Percentiles rank a stretch among this genome's conserved stretches.
Conservation (phyloP, 2,888 invertebrate species). For the Drosophila pseudotakahashii region DNA sequence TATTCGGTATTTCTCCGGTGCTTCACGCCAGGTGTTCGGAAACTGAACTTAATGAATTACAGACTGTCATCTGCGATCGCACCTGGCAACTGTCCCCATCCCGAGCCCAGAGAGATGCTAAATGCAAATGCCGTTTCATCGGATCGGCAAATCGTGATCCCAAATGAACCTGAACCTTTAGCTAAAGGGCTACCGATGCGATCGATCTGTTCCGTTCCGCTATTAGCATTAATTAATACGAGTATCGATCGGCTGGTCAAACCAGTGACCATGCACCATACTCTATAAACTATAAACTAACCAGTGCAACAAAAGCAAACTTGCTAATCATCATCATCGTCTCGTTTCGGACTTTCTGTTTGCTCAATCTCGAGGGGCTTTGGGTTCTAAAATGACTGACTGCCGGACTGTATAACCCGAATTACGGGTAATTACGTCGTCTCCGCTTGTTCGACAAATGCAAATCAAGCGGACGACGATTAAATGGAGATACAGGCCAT, state of each 20-base stretch:
- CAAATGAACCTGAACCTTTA: background rate
- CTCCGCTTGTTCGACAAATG: conserved; percentile 53
- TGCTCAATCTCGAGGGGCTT: conserved; percentile 8
- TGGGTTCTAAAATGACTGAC: conserved; percentile 10
- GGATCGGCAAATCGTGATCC: conserved; percentile 17
- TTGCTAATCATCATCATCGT: conserved; percentile 17
- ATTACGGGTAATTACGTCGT: conserved; percentile 63
- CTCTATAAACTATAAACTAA: background rate
- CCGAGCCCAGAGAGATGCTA: background rate
- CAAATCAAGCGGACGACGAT: conserved; percentile 54
- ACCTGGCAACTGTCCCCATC: too few relatives aligned
- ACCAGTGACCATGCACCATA: background rate
- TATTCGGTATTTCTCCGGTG: too few relatives aligned
- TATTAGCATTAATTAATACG: conserved; percentile 25
- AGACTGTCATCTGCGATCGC: background rate
- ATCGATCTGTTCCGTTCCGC: conserved; percentile 6
- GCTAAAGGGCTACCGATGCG: background rate
- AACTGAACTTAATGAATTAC: conserved; percentile 4
- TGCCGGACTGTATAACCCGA: conserved; percentile 55
- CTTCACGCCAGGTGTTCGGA: conserved; percentile 19
- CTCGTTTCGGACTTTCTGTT: conserved; percentile 4
- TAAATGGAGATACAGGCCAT: conserved; percentile 2
- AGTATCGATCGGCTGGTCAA: conserved; percentile 1
- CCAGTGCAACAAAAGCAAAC: conserved; percentile 7
- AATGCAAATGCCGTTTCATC: conserved; percentile 8